These are phyloP conservation scores for Ichneumoninae sp. DNA, from an alignment of 2,888 invertebrate species.

Conservation along the genomic window DNA sequence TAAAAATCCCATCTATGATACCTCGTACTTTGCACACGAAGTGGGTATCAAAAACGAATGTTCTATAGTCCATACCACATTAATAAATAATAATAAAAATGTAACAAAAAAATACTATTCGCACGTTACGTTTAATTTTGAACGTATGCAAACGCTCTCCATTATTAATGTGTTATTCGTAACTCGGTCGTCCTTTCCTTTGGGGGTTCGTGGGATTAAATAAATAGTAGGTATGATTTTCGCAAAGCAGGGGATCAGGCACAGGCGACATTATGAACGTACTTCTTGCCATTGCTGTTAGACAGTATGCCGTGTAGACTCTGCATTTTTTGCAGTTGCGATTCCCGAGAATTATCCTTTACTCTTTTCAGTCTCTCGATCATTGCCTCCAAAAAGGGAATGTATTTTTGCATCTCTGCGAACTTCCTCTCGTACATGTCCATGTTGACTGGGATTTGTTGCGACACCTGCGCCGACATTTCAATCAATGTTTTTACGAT, in stretches of 20 bases:
- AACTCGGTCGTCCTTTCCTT: constrained; percentile 15
- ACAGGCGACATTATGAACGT: constrained; percentile 74
- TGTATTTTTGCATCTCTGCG: constrained; percentile 88
- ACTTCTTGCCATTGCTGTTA: constrained; percentile 87
- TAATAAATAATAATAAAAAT: constrained; percentile 1
- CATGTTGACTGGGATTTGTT: constrained; percentile 71
- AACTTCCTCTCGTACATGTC: constrained; percentile 87
- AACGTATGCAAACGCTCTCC: constrained; percentile 26
- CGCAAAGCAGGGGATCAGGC: constrained; percentile 41
- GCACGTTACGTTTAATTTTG: constrained; percentile 40
- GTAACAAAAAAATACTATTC: background rate
- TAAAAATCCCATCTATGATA: background rate
- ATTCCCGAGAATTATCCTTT: constrained; percentile 85
- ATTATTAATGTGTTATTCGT: constrained; percentile 23
- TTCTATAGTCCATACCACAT: constrained; percentile 13
- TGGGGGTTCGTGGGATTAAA: background rate
- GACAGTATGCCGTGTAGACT: constrained; percentile 87
- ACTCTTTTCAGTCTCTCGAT: constrained; percentile 87
- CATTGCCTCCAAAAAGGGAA: constrained; percentile 90
- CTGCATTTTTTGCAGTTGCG: constrained; percentile 86
- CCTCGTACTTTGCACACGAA: background rate
- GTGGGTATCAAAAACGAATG: background rate
- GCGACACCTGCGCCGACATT: constrained; percentile 68
- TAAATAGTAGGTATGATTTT: constrained; percentile 23
- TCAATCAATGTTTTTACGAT: constrained; percentile 61